Base-by-base conservation (phyloP, 2,113 vertebrate genomes). In the Coturnix japonica region DNA sequence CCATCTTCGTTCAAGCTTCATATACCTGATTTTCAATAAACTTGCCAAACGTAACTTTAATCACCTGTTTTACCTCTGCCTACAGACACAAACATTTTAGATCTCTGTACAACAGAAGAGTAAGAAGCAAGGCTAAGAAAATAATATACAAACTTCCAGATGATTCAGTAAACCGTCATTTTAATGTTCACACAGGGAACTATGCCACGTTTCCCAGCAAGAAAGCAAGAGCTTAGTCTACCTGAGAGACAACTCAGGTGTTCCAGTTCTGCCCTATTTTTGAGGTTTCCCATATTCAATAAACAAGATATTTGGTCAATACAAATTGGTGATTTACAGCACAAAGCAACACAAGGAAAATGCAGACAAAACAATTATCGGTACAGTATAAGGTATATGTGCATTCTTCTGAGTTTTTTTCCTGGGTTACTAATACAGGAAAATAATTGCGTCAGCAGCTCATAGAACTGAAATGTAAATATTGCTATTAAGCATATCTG, bases 391-490 rank as follows among this genome's bases (percentile, higher is more conserved):
- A 14, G 12, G 33, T 71, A 69, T 57, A 86, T 20, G 47, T 25
- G 46, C 84, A 31, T 80, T 79, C 20, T 82, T 81, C 51, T 61
- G 57, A 79, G 41, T 67, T 44, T 67, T 44, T n/a, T 1, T 28
- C 54, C 77, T 59, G 56, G 47, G 19, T 83, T 65, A 87, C 66
- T 37, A 82, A 28, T 77, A 74, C 7, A 84, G 70, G 76, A 81
- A 94, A 91, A 81, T 19, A 65, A 31, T 80, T 46, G 89, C 90
- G 85, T 63, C 81, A 80, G 87, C 91, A 77, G 93, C 85, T 94
- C 92, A 44, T 26, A 85, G 90, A 85, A 92, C 93, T 63, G 85
- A 92, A 90, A 94, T 88, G 53, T 21, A 89, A 51, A 46, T 43
- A 81, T 56, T 47, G 19, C 69, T 81, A 30, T 31, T 28, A 31